Base-by-base conservation (phyloP, 2,113 vertebrate species). In the Thalassoma bifasciatum region DNA sequence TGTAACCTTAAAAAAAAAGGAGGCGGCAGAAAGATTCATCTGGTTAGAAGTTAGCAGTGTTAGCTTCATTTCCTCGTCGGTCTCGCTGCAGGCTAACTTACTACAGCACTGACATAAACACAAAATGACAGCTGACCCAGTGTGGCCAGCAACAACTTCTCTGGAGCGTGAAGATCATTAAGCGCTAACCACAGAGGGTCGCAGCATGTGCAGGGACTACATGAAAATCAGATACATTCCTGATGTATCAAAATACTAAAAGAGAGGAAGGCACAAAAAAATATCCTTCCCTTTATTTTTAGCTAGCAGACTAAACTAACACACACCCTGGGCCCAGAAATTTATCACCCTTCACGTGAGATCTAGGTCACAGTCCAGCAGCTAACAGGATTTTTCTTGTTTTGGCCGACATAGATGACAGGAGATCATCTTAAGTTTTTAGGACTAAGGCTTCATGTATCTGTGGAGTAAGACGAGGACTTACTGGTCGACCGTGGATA, bases 401-500 rank as follows among this genome's bases (percentile, higher is more conserved):
- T 38, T 16, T 40, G 26, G 76, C 19, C 22, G 22, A 62, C 26
- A 42, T 13, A 17, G 47, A 61, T 51, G 66, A 37, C 49, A 52
- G 40, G 14, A 38, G 66, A 38, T 47, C 1, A 14, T 42, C 14
- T 42, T 42, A 13, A 14, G 47, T 3, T 44, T 42, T 23, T 22
- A 19, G 17, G 17, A 16, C 12, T 22, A 10, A 68, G 38, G 34
- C 17, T 24, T 16, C 1, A 8, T 47, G 61, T 8, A 0, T 47
- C 26, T 51, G 23, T 23, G 44, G 30, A 46, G 47, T 23, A 23
- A 36, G 24, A 66, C 56, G 84, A 72, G 2, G 44, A 95, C 97
- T 75, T 92, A 99, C 97, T 16, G 97, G 97, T 91, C 96, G 93
- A 24, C 97, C 96, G 0, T 99, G 97, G 51, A 98, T 96, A 91